These are phyloP conservation scores for Athalia circularis DNA, from an alignment of 2,888 invertebrate genomes.

Conservation along the genomic window DNA sequence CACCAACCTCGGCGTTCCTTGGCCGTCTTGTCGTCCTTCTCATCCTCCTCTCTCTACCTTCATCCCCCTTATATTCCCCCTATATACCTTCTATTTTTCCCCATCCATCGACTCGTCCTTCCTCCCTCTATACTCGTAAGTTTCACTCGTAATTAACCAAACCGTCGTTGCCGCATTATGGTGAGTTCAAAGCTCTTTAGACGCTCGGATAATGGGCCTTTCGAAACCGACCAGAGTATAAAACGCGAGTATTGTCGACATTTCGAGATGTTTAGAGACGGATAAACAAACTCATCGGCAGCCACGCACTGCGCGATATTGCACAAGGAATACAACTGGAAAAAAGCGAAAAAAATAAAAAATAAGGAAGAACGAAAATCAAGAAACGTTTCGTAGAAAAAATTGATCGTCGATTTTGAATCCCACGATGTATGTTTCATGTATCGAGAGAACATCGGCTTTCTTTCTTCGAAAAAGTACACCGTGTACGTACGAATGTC, in stretches of 20 bases:
- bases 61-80: slow-evolving; percentile 52
- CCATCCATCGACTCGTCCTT: slow-evolving; percentile 49
- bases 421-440: too few species aligned
- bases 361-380: too few species aligned
- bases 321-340: too few species aligned
- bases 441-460: too few species aligned
- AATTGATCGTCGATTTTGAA: too few species aligned
- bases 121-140: slow-evolving; percentile 54
- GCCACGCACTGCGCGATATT: too few species aligned
- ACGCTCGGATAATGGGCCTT: slow-evolving; percentile 3
- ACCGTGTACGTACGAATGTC: too few species aligned
- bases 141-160: slow-evolving; percentile 59
- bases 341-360: too few species aligned
- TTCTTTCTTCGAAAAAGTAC: too few species aligned
- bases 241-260: not conserved
- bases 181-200: slow-evolving; percentile 31
- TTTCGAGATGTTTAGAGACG: too few species aligned
- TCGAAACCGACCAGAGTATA: not conserved
- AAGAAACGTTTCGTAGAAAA: too few species aligned
- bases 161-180: slow-evolving; percentile 26
- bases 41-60: slow-evolving; percentile 50
- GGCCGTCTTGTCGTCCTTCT: slow-evolving; percentile 24
- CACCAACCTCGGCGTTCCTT: slow-evolving; percentile 47
- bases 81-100: slow-evolving; percentile 52
- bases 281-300: too few species aligned